phyloP scores from a whole-genome alignment of 2,888 invertebrate genomes.

The Epinotia ramella region DNA sequence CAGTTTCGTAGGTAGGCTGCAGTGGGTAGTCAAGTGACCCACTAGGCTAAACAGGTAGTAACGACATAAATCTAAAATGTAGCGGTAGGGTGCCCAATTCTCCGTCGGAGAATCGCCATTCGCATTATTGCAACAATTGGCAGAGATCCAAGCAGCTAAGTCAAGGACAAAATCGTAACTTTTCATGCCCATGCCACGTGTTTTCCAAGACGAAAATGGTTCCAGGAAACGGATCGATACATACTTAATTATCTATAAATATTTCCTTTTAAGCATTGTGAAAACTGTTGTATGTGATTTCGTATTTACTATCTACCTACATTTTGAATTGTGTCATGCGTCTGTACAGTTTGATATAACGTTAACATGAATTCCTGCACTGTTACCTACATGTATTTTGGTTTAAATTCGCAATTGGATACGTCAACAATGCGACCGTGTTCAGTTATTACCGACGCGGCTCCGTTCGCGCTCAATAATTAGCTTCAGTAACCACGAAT shows the following conservation, averaged over 20 bases:
- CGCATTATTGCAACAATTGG: neutral
- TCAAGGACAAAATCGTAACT: neutral
- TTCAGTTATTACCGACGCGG: slow-evolving; percentile 23
- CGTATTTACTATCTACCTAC: no score
- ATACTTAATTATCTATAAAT: no score
- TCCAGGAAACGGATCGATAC: neutral
- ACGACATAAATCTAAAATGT: no score
- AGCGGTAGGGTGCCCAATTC: no score
- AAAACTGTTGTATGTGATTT: no score
- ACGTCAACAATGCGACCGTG: slow-evolving; percentile 8
- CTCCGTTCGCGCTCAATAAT: slow-evolving; percentile 31
- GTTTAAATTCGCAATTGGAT: slow-evolving; percentile 24
- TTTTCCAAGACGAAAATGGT: neutral
- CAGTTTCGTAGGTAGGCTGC: no score
- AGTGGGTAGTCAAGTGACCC: no score
- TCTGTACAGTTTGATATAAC: neutral
- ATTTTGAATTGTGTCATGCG: neutral
- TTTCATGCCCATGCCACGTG: neutral
- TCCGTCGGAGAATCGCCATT: no score
- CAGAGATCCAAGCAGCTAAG: neutral
- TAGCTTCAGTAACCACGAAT: slow-evolving; percentile 49
- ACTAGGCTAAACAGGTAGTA: no score
- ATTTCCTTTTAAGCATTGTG: no score
- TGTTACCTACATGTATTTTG: neutral
- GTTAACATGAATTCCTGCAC: neutral